These are phyloP conservation scores for Azemiops feae DNA, from an alignment of 2,113 vertebrate genomes.

Conservation along the genomic window DNA sequence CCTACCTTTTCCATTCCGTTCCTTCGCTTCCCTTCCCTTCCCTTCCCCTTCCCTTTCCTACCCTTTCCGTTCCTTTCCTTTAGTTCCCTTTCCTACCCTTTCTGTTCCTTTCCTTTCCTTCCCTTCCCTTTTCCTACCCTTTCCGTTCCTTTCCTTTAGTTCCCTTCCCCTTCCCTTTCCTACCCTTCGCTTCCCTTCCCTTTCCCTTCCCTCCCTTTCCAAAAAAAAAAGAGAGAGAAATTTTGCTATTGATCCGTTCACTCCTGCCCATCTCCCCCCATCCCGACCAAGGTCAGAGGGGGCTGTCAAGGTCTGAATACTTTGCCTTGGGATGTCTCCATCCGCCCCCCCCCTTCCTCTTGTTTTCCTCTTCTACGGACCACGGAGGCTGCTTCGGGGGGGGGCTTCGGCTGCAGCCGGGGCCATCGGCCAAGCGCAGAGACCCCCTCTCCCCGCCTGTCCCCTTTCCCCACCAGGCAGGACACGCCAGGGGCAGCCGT, in stretches of 20 bases:
- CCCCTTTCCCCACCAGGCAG: not conserved
- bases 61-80: accelerated
- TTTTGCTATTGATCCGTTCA: not conserved
- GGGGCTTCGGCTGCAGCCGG: accelerated
- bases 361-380: not conserved
- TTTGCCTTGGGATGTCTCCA: not conserved
- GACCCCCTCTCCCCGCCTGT: not conserved
- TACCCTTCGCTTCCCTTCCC: no score
- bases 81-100: no score
- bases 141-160: no score
- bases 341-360: not conserved
- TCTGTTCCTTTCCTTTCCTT: no score
- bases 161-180: no score
- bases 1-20: accelerated
- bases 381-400: accelerated
- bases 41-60: no score
- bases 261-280: not conserved
- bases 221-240: not conserved
- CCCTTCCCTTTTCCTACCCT: no score
- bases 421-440: not conserved
- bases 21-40: no score
- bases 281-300: not conserved
- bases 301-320: not conserved
- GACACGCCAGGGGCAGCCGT: no score
- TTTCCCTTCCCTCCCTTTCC: no score